Base-by-base conservation (phyloP, 2,113 vertebrate species). In the Ochotona curzoniae region DNA sequence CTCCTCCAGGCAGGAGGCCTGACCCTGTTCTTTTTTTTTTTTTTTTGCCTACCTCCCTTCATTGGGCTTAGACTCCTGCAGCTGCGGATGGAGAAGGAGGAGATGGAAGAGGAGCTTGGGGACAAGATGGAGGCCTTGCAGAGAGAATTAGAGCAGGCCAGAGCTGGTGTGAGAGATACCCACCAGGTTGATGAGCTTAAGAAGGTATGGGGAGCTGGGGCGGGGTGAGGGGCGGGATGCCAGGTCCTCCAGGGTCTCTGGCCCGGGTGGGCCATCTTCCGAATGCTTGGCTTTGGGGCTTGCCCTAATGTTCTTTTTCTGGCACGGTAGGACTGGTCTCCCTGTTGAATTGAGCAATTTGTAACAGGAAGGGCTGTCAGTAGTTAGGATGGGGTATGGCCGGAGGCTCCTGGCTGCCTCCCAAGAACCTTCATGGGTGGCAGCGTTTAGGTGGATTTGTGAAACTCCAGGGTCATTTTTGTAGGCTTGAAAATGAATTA, bases 21-120 rank as follows among this genome's bases (percentile, higher is more conserved):
- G 38, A 96, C 71, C 35, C 61, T 89, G 44, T 35, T 25, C 49
- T 71, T 57, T 25, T 49, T 71, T 57, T 64, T 95, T 60, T 94
- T 44, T 67, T 74, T 60, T 61, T 0, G 8, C 81, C 73, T 44
- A 44, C 38, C 38, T 44, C 38, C 38, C 38, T 44, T 44, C 38
- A 44, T 44, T 44, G 38, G 49, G 26, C 93, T 92, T 96, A 99
- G 99, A 95, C 97, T 99, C 76, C 95, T 99, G 83, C 99, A 99
- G 97, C 93, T 98, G 67, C 99, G 99, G 81, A 97, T 99, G 97
- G 99, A 99, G 96, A 99, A 99, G 95, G 99, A 99, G n/a, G 99
- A 99, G 91, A 97, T 97, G 44, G 99, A 99, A 90, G 99, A 99
- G 67, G 99, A 99, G 88, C 92, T 99, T 76, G 98, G 98, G 90